Evolutionary conservation across 2,797 vertebrate species (phyloP), one percentile per base, ranked within the genome.

Genomic region (Enteromius thamalakanensis): DNA sequence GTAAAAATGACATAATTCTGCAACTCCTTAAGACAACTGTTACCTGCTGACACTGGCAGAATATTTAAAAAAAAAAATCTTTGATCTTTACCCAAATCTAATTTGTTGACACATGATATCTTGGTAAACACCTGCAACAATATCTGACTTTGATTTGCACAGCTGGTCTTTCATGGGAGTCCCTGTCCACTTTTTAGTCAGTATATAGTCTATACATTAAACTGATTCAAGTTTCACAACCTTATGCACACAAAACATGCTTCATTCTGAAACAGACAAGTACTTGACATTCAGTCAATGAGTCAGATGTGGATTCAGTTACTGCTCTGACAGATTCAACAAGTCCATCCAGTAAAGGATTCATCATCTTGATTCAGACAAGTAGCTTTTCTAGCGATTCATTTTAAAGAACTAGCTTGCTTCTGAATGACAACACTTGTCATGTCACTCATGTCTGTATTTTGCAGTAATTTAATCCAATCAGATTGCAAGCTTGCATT

Each of bases 321-420:
- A 74, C 71, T 74, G 29, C 10, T 74, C 49, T 51, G 29, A 74
- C 47, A 74, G 70, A 53, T 53, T 53, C 29, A 32, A 32, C 29
- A 19, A 72, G 47, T 74, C 32, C 0, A 51, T 34, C 49, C 70
- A 53, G 70, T 2, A 17, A 34, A 34, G 47, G 9, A 72, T 72
- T 64, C 60, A 64, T 64, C 60, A 62, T 62, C 29, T 6, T 62
- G 60, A 62, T 62, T 64, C 14, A 64, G 60, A 62, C 60, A 29
- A 3, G 60, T 32, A 64, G 60, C 26, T 32, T 7, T 32, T 64
- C 6, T 32, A 71, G 29, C 0, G 4, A 72, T 49, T 72, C 0
- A 32, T 45, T 49, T 32, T 6, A 72, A 51, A 49, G 4, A 72
- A 32, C 70, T 11, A 5, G 29, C 47, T 72, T 51, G 47, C 51